These are phyloP conservation scores for Picathartes gymnocephalus DNA, from an alignment of 2,113 vertebrate species.

Conservation along the genomic window DNA sequence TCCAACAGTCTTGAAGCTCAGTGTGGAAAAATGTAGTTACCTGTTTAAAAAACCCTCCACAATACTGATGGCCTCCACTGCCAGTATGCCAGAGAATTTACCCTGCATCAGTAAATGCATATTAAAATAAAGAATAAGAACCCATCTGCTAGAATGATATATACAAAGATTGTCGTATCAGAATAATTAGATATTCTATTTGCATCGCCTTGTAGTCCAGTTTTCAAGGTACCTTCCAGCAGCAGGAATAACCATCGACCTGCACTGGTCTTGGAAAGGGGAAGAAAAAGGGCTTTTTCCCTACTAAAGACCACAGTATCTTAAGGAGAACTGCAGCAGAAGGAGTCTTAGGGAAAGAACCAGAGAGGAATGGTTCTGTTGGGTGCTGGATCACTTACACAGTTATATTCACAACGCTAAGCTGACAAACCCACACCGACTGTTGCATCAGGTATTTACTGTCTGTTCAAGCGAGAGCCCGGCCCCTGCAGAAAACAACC, in stretches of 20 bases:
- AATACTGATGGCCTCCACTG: background rate
- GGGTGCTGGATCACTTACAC: background rate
- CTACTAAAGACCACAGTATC: background rate
- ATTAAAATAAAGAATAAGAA: background rate
- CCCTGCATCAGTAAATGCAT: background rate
- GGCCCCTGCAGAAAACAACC: background rate
- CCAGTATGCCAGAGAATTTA: background rate
- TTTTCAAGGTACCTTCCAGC: background rate
- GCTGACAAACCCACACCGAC: background rate
- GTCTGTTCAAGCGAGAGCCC: background rate
- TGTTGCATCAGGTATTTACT: background rate
- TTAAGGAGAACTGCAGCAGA: background rate
- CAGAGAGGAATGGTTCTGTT: background rate
- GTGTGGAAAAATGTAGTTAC: background rate
- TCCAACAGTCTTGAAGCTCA: rapidly evolving
- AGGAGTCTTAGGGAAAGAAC: background rate
- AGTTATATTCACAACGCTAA: background rate
- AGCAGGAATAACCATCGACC: background rate
- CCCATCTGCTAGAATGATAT: background rate
- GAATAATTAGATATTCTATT: background rate
- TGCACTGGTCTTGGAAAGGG: background rate
- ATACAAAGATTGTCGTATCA: rapidly evolving
- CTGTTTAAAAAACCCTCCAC: background rate
- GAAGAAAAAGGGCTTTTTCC: background rate
- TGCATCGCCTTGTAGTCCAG: no score